Evolutionary conservation across 2,113 vertebrate species (phyloP).

Genomic region (Serilophus lunatus): DNA sequence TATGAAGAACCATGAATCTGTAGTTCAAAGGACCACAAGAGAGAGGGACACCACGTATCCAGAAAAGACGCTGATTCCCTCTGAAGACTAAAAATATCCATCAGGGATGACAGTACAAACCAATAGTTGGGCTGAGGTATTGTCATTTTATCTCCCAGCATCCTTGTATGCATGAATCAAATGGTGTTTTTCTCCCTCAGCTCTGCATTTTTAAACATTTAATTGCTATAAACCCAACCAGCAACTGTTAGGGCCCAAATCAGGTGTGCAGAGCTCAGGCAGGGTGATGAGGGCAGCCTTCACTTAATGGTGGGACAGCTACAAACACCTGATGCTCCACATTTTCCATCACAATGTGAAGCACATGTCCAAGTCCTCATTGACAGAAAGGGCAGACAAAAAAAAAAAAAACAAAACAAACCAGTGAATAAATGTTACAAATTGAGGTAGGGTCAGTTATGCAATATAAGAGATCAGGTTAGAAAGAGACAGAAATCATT

Average conservation of each 20-base stretch:
- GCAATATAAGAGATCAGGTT: not conserved
- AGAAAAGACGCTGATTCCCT: not conserved
- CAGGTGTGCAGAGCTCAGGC: not conserved
- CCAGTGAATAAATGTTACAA: not conserved
- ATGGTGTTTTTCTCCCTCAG: accelerated
- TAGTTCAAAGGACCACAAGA: not conserved
- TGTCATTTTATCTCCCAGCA: not conserved
- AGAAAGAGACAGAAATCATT: slow-evolving; percentile 44
- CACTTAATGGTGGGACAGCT: not conserved
- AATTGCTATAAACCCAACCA: not conserved
- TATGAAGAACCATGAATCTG: not conserved
- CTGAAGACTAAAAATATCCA: not conserved
- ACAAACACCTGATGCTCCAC: not conserved
- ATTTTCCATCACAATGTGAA: not conserved
- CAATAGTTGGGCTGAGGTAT: not conserved
- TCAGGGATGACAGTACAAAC: not conserved
- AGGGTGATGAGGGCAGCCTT: not conserved
- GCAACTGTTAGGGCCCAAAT: not conserved
- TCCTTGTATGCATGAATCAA: not conserved
- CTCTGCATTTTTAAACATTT: not conserved
- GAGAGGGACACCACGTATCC: not conserved
- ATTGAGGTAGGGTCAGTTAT: not conserved
- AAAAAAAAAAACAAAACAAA: not conserved
- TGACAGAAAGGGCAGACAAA: not conserved
- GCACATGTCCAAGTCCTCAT: not conserved